Evolutionary conservation across 2,888 invertebrate species (phyloP), one percentile per base, ranked within the genome.

Genomic region (Cylindroiulus punctatus): DNA sequence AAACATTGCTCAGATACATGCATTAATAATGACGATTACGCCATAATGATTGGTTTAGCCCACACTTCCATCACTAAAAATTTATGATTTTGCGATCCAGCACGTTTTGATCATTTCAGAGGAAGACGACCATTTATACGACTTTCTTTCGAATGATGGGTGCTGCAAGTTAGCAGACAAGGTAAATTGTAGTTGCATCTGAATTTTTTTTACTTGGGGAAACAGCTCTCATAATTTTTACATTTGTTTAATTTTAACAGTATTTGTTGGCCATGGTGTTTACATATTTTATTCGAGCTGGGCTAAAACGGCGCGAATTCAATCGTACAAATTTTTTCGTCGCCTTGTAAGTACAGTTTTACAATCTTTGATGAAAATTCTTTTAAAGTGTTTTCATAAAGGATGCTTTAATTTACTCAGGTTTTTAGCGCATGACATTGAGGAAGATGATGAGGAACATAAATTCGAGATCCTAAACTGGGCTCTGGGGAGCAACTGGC

Each of bases 231-330:
- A n/a, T n/a, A n/a, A n/a, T n/a, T n/a, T n/a, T n/a, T n/a, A n/a
- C n/a, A n/a, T n/a, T n/a, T n/a, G n/a, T 81, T 81, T 81, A 22
- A 32, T 36, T 81, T 17, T 14, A 3, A 30, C 42, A 92, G 90
- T 93, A 93, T 89, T 90, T 93, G 8, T 89, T 93, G 85, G 92
- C 93, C 4, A 93, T 92, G 92, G 92, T 92, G 17, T 93, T 93
- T 90, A 91, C 92, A 14, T 93, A 93, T 89, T 93, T 93, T 90
- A 91, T 92, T 88, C 90, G 93, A 89, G 93, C 93, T 12, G 89
- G 90, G 10, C 91, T 92, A 85, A 89, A 89, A 44, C 89, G 90
- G 2, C 89, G 90, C 86, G 92, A 93, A 88, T 93, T 92, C 88
- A 92, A 91, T 42, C 89, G 89, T 84, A 90, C 90, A 82, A 92